Conservation (phyloP, 2,113 vertebrate species). For the Corythornis madagascariensis region DNA sequence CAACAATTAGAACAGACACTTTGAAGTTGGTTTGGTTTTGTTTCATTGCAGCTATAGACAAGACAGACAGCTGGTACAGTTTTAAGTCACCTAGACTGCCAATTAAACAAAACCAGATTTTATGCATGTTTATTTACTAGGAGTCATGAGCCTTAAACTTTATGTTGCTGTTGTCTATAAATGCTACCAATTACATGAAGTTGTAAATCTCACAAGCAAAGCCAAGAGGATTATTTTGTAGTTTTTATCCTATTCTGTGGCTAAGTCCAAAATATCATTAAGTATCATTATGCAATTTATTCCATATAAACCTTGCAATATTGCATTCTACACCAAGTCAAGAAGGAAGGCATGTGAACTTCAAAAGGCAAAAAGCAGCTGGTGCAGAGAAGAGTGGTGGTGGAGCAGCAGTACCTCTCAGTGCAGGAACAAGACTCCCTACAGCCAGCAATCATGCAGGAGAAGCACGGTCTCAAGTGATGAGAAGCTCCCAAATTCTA, state of each 20-base stretch:
- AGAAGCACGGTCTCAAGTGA: neutral
- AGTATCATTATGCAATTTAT: neutral
- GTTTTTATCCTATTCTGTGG: too few species aligned
- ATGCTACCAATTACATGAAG: neutral
- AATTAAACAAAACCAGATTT: neutral
- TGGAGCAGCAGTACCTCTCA: neutral
- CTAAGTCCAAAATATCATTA: neutral
- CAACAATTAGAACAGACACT: neutral
- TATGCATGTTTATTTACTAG: neutral
- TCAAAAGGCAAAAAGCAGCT: neutral
- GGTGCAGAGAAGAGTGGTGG: neutral
- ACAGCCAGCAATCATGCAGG: neutral
- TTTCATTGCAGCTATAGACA: neutral
- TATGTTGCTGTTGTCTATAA: too few species aligned
- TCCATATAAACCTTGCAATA: neutral
- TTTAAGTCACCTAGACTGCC: neutral
- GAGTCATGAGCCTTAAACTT: neutral
- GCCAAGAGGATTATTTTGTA: neutral
- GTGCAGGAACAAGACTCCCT: neutral
- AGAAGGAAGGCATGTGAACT: neutral
- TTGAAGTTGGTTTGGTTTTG: neutral
- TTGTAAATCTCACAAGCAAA: neutral
- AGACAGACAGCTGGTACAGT: neutral
- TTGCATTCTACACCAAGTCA: neutral
- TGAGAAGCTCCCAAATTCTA: neutral